Evolutionary conservation across 2,797 vertebrate species (phyloP).

Genomic region (Cichlasoma orientale): DNA sequence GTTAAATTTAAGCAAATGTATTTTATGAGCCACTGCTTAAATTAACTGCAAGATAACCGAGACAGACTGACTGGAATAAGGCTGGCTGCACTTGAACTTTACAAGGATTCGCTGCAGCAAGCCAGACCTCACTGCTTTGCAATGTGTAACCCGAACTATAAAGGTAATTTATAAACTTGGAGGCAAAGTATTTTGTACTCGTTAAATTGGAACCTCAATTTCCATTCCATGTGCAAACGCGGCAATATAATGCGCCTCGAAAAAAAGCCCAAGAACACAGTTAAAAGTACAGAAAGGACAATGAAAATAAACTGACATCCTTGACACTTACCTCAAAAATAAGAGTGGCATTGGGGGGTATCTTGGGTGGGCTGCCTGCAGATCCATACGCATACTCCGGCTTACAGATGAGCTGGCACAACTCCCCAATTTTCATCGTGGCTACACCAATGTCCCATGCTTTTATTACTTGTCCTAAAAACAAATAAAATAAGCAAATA

Average conservation of each 20-base stretch:
- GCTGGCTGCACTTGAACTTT: background rate
- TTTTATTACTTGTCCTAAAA: conserved; percentile 94
- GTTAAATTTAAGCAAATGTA: background rate
- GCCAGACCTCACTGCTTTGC: background rate
- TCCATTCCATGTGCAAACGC: background rate
- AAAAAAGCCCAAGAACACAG: background rate
- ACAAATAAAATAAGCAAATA: no score
- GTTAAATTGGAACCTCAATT: background rate
- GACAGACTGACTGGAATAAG: background rate
- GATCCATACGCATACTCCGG: conserved; percentile 95
- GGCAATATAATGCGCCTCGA: background rate
- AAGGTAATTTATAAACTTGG: background rate
- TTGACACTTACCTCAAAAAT: conserved; percentile 90
- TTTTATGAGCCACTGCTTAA: background rate
- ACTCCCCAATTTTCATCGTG: conserved; percentile 93
- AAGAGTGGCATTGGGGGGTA: conserved; percentile 90
- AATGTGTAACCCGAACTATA: background rate
- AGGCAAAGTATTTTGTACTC: background rate
- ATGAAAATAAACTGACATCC: background rate
- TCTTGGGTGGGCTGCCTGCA: conserved; percentile 95
- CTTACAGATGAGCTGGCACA: conserved; percentile 91
- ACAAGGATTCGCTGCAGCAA: background rate
- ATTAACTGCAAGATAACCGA: background rate
- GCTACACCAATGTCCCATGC: conserved; percentile 96
- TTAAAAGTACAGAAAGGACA: background rate